Conservation (phyloP, 2,888 invertebrate genomes). For the Tipula confusa region DNA sequence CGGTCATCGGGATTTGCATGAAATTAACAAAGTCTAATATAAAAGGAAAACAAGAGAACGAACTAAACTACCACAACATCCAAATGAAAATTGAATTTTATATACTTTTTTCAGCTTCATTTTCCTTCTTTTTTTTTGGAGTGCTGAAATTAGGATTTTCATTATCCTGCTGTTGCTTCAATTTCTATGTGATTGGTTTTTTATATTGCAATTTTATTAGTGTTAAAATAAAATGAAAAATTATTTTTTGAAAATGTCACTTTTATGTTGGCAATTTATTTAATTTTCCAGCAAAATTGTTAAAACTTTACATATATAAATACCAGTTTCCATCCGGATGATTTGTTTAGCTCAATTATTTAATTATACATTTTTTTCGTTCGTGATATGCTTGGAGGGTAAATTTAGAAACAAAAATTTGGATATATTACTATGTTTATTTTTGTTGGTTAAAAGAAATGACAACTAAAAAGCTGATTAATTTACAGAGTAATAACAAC, state of each 20-base stretch:
- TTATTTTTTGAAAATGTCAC: neutral
- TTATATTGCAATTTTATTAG: neutral
- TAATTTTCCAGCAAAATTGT: neutral
- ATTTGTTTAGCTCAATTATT: neutral
- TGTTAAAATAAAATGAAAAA: neutral
- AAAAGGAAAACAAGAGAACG: neutral
- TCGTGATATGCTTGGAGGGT: neutral
- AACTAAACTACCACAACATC: neutral
- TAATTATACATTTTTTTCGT: neutral
- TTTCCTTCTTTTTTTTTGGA: neutral
- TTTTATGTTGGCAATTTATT: neutral
- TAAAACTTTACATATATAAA: neutral
- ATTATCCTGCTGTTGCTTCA: neutral
- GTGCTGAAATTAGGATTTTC: neutral
- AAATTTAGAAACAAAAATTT: neutral
- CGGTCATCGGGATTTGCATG: neutral
- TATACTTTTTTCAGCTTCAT: neutral
- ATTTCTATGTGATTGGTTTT: neutral
- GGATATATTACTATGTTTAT: neutral
- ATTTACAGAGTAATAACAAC: too few species aligned
- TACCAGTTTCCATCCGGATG: neutral
- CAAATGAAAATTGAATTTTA: slow-evolving; percentile 3
- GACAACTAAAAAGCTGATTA: neutral
- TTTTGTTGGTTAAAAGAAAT: too few species aligned
- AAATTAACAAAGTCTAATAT: neutral